Evolutionary conservation across 2,888 invertebrate species (phyloP).

Genomic region (Eupsilia transversa): DNA sequence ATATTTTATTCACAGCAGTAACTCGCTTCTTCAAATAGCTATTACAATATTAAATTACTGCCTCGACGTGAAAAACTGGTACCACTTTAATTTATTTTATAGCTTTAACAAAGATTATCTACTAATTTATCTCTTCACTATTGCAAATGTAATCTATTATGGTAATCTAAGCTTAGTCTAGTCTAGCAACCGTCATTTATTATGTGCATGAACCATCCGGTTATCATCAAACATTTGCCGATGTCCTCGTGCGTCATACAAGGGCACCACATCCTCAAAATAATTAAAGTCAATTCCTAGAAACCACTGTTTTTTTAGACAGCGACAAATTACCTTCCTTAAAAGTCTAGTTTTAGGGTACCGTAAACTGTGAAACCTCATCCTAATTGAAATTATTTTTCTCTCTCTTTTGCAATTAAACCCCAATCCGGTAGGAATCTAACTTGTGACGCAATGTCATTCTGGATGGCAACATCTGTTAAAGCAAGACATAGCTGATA

Average conservation of each 20-base stretch:
- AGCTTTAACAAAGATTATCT: background rate
- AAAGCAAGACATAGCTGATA: no score
- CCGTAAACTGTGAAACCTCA: background rate
- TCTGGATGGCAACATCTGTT: no score
- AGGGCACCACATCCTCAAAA: conserved; percentile 24
- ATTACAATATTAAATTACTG: background rate
- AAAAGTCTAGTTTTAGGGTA: background rate
- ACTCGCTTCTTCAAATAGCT: background rate
- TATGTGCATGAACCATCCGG: background rate
- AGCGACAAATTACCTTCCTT: background rate
- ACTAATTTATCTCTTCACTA: background rate
- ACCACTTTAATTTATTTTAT: background rate
- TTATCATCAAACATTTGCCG: conserved; percentile 18
- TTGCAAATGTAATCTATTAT: background rate
- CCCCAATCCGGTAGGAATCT: background rate
- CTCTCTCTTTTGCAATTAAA: background rate
- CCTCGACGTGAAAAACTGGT: background rate
- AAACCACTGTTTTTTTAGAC: conserved; percentile 12
- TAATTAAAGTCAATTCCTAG: conserved; percentile 18
- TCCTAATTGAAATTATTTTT: background rate
- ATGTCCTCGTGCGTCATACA: conserved; percentile 3
- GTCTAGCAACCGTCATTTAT: background rate
- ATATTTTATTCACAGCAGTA: background rate
- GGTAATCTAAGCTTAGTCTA: background rate
- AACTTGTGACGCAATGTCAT: no score